Conservation (phyloP, 1,140 invertebrate species). For the Hetaerina americana region DNA sequence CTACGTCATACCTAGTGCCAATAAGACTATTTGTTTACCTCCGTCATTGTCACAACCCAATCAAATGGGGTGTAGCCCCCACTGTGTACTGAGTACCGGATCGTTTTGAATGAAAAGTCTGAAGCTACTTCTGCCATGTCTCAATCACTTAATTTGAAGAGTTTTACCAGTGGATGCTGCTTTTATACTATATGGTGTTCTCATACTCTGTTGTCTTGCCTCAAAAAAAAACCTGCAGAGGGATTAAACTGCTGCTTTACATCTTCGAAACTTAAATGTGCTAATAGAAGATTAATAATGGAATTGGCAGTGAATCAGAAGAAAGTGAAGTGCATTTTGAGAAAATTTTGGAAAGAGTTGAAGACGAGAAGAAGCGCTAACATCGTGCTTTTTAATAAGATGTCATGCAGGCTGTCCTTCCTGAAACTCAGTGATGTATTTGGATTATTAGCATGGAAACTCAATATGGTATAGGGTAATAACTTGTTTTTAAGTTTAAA, state of each 20-base stretch:
- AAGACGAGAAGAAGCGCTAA: no score
- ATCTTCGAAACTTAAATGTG: neutral
- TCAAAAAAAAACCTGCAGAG: neutral
- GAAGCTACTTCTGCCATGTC: no score
- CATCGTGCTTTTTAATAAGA: no score
- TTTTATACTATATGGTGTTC: neutral
- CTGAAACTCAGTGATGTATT: neutral
- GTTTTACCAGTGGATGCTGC: neutral
- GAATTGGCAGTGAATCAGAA: neutral
- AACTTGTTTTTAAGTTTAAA: neutral
- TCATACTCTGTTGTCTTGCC: neutral
- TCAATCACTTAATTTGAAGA: no score
- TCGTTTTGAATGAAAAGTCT: no score
- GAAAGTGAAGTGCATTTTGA: no score
- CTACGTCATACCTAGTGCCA: neutral
- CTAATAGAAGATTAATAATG: neutral
- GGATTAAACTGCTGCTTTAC: neutral
- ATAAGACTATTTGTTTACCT: neutral
- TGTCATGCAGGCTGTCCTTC: neutral
- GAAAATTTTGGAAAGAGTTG: no score
- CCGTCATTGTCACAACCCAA: neutral
- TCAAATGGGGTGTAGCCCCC: no score
- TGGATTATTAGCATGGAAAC: neutral
- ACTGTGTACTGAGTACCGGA: no score
- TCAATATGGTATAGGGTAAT: neutral